Conservation (phyloP, 2,888 invertebrate species). For the Platycheirus albimanus region DNA sequence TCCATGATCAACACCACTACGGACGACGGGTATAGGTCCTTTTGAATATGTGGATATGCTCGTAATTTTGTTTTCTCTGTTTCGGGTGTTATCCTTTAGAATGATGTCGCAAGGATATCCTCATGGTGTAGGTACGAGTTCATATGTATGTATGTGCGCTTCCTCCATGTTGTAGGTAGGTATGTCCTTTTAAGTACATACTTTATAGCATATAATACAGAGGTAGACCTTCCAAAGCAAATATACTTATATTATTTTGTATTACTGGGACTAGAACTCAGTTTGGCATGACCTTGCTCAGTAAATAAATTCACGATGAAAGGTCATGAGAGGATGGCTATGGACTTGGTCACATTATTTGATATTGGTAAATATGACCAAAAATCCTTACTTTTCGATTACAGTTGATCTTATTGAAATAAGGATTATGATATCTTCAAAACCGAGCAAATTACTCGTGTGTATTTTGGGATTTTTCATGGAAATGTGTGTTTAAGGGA, state of each 20-base stretch:
- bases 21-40: background rate
- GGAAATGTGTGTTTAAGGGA: too few relatives aligned
- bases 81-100: constrained; percentile 52
- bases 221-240: background rate
- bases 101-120: constrained; percentile 47
- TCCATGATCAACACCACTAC: background rate
- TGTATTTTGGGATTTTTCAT: background rate
- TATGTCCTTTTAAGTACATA: constrained; percentile 11
- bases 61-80: constrained; percentile 45
- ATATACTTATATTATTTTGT: constrained; percentile 17
- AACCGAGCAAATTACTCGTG: too few relatives aligned
- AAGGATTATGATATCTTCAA: constrained; percentile 3
- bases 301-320: constrained; percentile 40
- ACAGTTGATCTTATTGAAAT: constrained; percentile 26
- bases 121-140: constrained; percentile 8
- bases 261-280: background rate
- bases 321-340: background rate
- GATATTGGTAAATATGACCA: background rate
- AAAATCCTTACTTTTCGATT: constrained; percentile 9
- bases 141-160: constrained; percentile 21
- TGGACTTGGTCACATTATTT: too few relatives aligned
- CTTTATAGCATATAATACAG: background rate
- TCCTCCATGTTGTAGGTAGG: constrained; percentile 3
- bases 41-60: constrained; percentile 5
- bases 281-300: constrained; percentile 18